Evolutionary conservation across 1,140 invertebrate species (phyloP), one percentile per base, ranked within the genome.

Genomic region (Atopsyche davidsoni): DNA sequence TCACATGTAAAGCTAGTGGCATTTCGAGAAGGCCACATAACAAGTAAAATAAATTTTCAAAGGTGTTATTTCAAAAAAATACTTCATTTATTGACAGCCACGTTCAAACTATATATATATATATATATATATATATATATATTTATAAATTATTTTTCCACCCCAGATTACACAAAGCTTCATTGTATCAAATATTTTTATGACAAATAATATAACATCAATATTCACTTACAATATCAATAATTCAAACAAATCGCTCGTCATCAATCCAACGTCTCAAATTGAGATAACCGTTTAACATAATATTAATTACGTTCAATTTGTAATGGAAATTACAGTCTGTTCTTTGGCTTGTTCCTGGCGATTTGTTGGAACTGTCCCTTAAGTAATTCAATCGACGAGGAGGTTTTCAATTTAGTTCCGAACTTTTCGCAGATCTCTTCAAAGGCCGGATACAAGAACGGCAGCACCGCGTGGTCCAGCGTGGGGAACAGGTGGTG

Each of bases 401-500:
- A 72, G n/a, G 63, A 66, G 19, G 69, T 69, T 2, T 69, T 60
- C 13, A 70, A 62, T 0, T 72, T 62, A 1, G 76, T 60, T 11
- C 73, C 72, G 60, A 87, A 88, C 60, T 87, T 75, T 28, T 75
- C 60, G 39, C 81, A 78, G 0, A 81, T 84, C 57, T 85, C 60
- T 9, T 76, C 57, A 7, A 85, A 74, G 10, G 77, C 65, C 0
- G 77, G 73, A 58, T 78, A 67, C 2, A 86, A 67, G 9, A 75
- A 62, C 0, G 72, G 65, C 14, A 92, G 65, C 40, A 82, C 77
- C 0, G 77, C 79, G 59, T 90, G 87, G 61, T 91, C 88, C n/a
- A 92, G 60, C 0, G 86, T 87, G 0, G 88, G 89, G 55, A 92
- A 81, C 1, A 92, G 68, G 70, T 92, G 89, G 62, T 92, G 88